phyloP scores from a whole-genome alignment of 1,140 invertebrate species.

The Heliothis subflexa region DNA sequence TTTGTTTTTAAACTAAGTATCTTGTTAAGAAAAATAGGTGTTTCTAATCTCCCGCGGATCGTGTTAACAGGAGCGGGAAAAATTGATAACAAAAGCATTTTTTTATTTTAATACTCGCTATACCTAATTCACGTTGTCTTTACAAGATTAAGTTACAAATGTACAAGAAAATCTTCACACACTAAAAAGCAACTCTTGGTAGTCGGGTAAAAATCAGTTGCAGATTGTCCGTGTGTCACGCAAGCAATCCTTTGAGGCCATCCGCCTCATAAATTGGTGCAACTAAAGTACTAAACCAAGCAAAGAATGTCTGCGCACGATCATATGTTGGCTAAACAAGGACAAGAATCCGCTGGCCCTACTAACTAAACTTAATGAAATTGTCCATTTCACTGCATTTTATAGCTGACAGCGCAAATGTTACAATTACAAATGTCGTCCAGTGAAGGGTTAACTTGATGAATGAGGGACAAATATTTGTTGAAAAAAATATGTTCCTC shows the following conservation, averaged over 20 bases:
- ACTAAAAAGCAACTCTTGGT: too few relatives aligned
- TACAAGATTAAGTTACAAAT: background rate
- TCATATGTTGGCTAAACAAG: slow-evolving; percentile 42
- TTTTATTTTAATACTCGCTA: too few relatives aligned
- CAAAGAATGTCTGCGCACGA: slow-evolving; percentile 11
- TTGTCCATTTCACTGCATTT: slow-evolving; percentile 10
- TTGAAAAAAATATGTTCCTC: too few relatives aligned
- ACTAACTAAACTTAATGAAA: slow-evolving; percentile 45
- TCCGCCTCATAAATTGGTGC: slow-evolving; percentile 41
- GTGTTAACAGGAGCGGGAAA: too few relatives aligned
- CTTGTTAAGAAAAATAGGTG: background rate
- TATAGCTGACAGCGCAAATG: slow-evolving; percentile 9
- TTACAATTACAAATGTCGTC: background rate
- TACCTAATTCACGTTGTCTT: too few relatives aligned
- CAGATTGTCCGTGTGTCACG: slow-evolving; percentile 1
- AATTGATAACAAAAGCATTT: too few relatives aligned
- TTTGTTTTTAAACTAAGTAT: slow-evolving; percentile 3
- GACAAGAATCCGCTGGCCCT: slow-evolving; percentile 18
- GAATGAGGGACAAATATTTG: background rate
- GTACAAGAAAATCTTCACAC: background rate
- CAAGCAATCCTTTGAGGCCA: slow-evolving; percentile 26
- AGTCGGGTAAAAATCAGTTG: background rate
- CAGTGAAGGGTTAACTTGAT: background rate
- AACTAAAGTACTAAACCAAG: slow-evolving; percentile 38
- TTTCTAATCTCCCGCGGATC: too few relatives aligned